These are phyloP conservation scores for Delia radicum DNA, from an alignment of 1,140 invertebrate genomes.

Conservation along the genomic window DNA sequence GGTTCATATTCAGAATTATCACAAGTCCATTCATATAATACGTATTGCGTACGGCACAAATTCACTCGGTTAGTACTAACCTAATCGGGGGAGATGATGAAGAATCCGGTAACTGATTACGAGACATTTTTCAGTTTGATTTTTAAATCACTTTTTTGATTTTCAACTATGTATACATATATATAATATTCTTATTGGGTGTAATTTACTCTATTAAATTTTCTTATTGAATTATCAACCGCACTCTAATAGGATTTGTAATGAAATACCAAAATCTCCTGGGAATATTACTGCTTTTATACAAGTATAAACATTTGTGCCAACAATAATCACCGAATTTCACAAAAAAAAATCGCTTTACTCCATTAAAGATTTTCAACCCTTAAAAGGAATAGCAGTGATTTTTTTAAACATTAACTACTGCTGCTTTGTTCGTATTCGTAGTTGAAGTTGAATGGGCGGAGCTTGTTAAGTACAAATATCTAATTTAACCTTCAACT, in stretches of 20 bases:
- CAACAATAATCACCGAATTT: constrained; percentile 39
- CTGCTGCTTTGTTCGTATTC: background rate
- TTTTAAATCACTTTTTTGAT: background rate
- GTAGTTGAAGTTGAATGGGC: background rate
- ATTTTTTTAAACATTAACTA: background rate
- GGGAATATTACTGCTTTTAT: constrained; percentile 48
- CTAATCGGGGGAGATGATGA: constrained; percentile 60
- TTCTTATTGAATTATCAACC: constrained; percentile 13
- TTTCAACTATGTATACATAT: background rate
- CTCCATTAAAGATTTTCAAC: background rate
- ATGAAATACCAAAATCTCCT: constrained; percentile 39
- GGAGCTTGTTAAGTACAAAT: background rate
- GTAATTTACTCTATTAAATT: too few relatives aligned
- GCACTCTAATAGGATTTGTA: constrained; percentile 38
- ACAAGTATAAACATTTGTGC: constrained; percentile 31
- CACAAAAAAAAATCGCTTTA: background rate
- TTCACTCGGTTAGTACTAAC: too few relatives aligned
- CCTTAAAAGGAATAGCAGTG: background rate
- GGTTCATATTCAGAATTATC: too few relatives aligned
- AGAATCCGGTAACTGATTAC: constrained; percentile 59
- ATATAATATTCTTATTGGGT: too few relatives aligned
- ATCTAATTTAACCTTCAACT: background rate
- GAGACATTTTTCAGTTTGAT: constrained; percentile 41
- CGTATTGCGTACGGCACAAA: too few relatives aligned
- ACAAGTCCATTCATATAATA: too few relatives aligned